Evolutionary conservation across 2,797 vertebrate genomes (phyloP).

Genomic region (Pelochelys cantorii): DNA sequence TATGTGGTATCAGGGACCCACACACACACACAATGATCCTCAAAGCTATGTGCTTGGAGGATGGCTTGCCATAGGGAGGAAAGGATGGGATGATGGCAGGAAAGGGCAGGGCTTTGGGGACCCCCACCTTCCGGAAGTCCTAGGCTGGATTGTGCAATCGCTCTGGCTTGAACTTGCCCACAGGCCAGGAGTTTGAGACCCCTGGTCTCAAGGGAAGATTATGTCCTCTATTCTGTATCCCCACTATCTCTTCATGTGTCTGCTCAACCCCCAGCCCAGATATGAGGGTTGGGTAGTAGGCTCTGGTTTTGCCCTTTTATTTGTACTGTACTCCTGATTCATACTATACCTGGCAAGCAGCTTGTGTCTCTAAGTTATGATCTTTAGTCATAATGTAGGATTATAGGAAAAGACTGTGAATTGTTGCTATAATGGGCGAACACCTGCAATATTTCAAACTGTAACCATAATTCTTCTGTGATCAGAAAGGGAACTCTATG

Average conservation of each 20-base stretch:
- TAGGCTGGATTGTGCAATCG: too few species aligned
- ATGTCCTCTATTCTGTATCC: background rate
- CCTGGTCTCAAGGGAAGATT: accelerated
- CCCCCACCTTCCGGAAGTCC: too few species aligned
- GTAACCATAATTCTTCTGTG: slow-evolving; percentile 39
- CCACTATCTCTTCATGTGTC: background rate
- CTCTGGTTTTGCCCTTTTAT: background rate
- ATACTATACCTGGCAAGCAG: background rate
- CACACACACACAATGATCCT: too few species aligned
- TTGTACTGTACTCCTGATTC: background rate
- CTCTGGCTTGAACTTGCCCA: too few species aligned
- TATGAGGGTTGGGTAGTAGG: background rate
- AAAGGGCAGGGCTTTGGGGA: too few species aligned
- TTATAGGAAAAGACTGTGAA: background rate
- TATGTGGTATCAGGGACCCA: too few species aligned
- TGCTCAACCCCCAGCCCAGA: background rate
- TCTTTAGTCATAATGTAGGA: slow-evolving; percentile 16
- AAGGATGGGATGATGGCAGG: too few species aligned
- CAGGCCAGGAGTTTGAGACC: too few species aligned
- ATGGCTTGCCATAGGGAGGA: too few species aligned
- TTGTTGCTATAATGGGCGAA: slow-evolving; percentile 40
- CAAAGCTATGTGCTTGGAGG: too few species aligned
- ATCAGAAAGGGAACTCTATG: slow-evolving; percentile 22
- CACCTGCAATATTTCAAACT: slow-evolving; percentile 50
- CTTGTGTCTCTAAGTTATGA: slow-evolving; percentile 27